phyloP scores from a whole-genome alignment of 2,888 invertebrate genomes.

The Microctonus brassicae region DNA sequence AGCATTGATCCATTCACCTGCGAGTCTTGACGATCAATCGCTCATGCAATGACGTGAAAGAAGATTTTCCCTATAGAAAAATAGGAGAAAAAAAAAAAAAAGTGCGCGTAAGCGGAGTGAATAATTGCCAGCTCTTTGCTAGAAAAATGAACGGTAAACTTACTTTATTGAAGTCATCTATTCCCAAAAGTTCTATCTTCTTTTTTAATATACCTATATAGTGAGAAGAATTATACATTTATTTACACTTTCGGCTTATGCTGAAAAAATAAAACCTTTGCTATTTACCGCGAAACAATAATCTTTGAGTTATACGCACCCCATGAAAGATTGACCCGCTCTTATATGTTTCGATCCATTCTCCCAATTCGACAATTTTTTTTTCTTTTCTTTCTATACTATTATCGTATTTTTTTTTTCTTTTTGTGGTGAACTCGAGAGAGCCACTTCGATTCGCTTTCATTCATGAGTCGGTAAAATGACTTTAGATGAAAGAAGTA shows the following conservation, averaged over 20 bases:
- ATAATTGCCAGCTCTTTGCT: background rate
- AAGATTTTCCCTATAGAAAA: too few species aligned
- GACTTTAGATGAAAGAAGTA: slow-evolving; percentile 26
- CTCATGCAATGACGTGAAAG: slow-evolving; percentile 64
- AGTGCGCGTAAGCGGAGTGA: background rate
- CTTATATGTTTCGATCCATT: slow-evolving; percentile 25
- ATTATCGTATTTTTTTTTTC: slow-evolving; percentile 16
- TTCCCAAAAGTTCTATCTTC: slow-evolving; percentile 15
- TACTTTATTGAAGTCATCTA: slow-evolving; percentile 18
- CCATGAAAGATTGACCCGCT: slow-evolving; percentile 31
- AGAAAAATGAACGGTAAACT: slow-evolving; percentile 16
- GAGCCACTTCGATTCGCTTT: slow-evolving; percentile 28
- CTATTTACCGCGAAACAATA: background rate
- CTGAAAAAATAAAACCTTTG: too few species aligned
- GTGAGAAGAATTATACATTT: background rate
- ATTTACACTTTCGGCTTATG: slow-evolving; percentile 3
- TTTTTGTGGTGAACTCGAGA: slow-evolving; percentile 16
- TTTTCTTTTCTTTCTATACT: slow-evolving; percentile 3
- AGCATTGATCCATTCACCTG: slow-evolving; percentile 64
- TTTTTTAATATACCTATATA: slow-evolving; percentile 9
- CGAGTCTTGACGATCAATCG: slow-evolving; percentile 62
- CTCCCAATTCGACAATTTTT: slow-evolving; percentile 17
- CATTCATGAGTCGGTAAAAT: slow-evolving; percentile 32
- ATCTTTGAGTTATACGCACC: slow-evolving; percentile 6
- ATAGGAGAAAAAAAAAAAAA: slow-evolving; percentile 9